Base-by-base conservation (phyloP, 2,113 vertebrate genomes). In the Columba livia region DNA sequence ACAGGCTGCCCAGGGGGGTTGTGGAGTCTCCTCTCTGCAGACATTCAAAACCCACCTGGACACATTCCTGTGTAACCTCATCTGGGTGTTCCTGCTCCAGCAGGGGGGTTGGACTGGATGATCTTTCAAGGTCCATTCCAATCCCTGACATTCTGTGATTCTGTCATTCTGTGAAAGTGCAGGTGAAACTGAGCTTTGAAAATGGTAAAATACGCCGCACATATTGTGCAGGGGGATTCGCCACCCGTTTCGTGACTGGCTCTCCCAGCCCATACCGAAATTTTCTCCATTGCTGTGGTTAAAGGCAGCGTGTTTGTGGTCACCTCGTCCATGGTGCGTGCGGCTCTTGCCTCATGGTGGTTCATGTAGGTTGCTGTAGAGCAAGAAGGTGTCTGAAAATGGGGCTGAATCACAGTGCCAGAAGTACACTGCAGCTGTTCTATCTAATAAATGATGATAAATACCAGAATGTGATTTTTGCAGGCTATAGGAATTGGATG, bases 361-460 rank as follows among this genome's bases (percentile, higher is more conserved):
- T 10, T 34, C 32, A 7, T 10, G 6, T 1, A 4, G 0, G 1
- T 10, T 79, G 20, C 38, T 5, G 1, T 10, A 10, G 17, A 36
- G 9, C 29, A 23, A 8, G 57, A n/a, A 14, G 0, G 24, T 51
- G n/a, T 19, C 20, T 48, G 62, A 23, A 53, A 24, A 26, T 6
- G 9, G 19, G 56, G 11, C 36, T 47, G 9, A 38, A 4, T 31
- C 6, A 1, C 11, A 12, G 28, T 32, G 20, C 1, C 15, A 17
- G 54, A 47, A 28, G 16, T 12, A 11, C 8, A 6, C 47, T 34
- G 32, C 36, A 53, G 21, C 29, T 3, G 1, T n/a, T 47, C 25
- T 70, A 29, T 14, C 12, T 19, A 12, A 12, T 15, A 12, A 56
- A 44, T 17, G 42, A 44, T 44, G 6, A 2, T 62, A 3, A 4